Base-by-base conservation (phyloP, 2,888 invertebrate species). In the Acleris holmiana region DNA sequence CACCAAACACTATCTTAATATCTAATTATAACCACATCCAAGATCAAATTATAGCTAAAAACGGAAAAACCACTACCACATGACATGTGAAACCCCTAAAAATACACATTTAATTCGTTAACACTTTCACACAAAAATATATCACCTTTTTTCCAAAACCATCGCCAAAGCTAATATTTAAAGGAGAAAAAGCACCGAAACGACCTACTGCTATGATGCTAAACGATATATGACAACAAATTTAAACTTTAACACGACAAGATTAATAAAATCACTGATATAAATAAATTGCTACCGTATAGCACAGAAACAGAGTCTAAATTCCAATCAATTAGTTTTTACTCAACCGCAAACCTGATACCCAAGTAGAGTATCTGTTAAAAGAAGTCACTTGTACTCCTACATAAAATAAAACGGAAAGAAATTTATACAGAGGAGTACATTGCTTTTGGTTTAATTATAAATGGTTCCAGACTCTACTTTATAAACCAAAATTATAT, bases 191-290 rank as follows among this genome's bases (percentile, higher is more conserved):
- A 13, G 2, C 50, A 18, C 21, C 29, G 4, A 40, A 59, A 25
- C 65, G 54, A 15, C 59, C 44, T 35, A 19, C 48, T 23, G 21
- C 18, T 7, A 18, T 17, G 50, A 65, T n/a, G 8, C 65, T 55
- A 60, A 60, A 55, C 59, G 55, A 60, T 60, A 59, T 35, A 60
- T 65, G 55, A 55, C 55, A 60, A 44, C 44, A 35, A 21, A 44
- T 55, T 29, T 50, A n/a, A 35, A 60, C 55, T 60, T 58, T 41
- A 21, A 49, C 44, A 17, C 21, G 13, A 50, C 7, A 50, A 60
- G 8, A 0, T 46, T 17, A 3, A 21, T n/a, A 21, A 7, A 29
- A 21, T 5, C 41, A 10, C n/a, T 29, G 3, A 17, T 25, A 19
- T 19, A 48, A 44, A 10, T 7, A 17, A 15, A 44, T 18, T 4